Percentiles rank a stretch among this genome's conserved stretches.
These are phyloP conservation scores for Thunnus thynnus DNA, from an alignment of 2,113 vertebrate genomes.

Conservation along the genomic window DNA sequence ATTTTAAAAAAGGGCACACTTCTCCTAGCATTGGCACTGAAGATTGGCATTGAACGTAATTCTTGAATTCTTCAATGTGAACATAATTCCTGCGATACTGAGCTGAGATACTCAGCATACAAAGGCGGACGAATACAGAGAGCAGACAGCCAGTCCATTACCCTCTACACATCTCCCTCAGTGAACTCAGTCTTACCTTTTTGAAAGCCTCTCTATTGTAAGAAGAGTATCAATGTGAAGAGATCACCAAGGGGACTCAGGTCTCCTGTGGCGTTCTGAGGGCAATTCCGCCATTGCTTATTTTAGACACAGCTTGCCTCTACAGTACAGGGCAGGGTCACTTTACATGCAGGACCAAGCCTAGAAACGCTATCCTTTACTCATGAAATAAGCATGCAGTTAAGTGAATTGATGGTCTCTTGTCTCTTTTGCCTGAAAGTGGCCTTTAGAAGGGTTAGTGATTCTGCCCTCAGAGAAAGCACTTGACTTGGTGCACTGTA, in stretches of 20 bases:
- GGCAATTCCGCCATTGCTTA: slow-evolving; percentile 72
- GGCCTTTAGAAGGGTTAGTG: slow-evolving; percentile 49
- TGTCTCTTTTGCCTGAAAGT: slow-evolving; percentile 70
- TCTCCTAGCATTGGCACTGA: not conserved
- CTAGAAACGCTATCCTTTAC: slow-evolving; percentile 70
- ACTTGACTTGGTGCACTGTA: slow-evolving; percentile 25
- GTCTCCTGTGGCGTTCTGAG: slow-evolving; percentile 73
- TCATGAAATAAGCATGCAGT: slow-evolving; percentile 78
- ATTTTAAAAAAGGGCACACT: not conserved
- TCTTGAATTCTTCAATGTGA: slow-evolving; percentile 20
- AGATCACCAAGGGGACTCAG: slow-evolving; percentile 64
- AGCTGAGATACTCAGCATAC: slow-evolving; percentile 1
- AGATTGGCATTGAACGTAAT: not conserved
- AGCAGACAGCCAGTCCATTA: slow-evolving; percentile 51
- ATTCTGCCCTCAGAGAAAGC: slow-evolving; percentile 43
- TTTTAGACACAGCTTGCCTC: slow-evolving; percentile 73
- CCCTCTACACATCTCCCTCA: slow-evolving; percentile 33
- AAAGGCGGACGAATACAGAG: slow-evolving; percentile 11
- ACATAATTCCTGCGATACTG: slow-evolving; percentile 24
- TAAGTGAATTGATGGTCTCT: slow-evolving; percentile 65
- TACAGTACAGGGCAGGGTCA: slow-evolving; percentile 60
- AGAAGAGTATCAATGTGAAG: slow-evolving; percentile 68
- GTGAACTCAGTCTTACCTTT: slow-evolving; percentile 55
- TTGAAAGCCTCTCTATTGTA: slow-evolving; percentile 62
- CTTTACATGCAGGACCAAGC: slow-evolving; percentile 71